Conservation (phyloP, 2,888 invertebrate species). For the Pharmacophagus antenor region DNA sequence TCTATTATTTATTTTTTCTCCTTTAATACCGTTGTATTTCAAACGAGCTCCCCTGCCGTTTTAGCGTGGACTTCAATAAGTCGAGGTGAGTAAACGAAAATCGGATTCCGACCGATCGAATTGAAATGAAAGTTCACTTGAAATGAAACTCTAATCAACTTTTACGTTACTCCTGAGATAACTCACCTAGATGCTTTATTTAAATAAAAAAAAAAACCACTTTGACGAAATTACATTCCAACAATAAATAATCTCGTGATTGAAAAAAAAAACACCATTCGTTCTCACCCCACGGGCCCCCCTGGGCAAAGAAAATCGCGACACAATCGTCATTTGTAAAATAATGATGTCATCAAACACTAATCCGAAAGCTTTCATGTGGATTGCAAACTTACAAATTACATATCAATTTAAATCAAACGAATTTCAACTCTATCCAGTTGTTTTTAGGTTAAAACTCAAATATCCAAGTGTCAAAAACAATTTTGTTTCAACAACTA, state of each 20-base stretch:
- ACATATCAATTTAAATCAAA: not conserved
- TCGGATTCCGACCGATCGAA: no score
- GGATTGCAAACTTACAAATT: constrained; percentile 55
- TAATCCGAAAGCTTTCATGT: constrained; percentile 80
- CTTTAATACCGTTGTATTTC: no score
- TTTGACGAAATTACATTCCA: constrained; percentile 43
- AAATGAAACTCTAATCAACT: no score
- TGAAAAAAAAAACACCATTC: constrained; percentile 46
- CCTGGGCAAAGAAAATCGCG: constrained; percentile 63
- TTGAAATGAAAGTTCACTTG: no score
- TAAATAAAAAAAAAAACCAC: constrained; percentile 8
- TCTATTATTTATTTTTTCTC: not conserved
- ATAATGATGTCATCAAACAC: constrained; percentile 81
- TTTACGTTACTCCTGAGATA: no score
- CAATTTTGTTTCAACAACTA: constrained; percentile 36
- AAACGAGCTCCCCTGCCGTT: no score
- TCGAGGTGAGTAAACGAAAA: no score
- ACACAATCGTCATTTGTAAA: constrained; percentile 75
- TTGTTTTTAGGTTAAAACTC: constrained; percentile 14
- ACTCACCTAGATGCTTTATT: not conserved
- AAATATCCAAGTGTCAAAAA: constrained; percentile 16
- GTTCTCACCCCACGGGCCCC: constrained; percentile 49
- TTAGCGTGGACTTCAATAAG: no score
- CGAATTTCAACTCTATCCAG: constrained; percentile 42
- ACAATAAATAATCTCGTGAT: constrained; percentile 66